These are phyloP conservation scores for Psylliodes chrysocephalus DNA, from an alignment of 2,888 invertebrate species.

Conservation along the genomic window DNA sequence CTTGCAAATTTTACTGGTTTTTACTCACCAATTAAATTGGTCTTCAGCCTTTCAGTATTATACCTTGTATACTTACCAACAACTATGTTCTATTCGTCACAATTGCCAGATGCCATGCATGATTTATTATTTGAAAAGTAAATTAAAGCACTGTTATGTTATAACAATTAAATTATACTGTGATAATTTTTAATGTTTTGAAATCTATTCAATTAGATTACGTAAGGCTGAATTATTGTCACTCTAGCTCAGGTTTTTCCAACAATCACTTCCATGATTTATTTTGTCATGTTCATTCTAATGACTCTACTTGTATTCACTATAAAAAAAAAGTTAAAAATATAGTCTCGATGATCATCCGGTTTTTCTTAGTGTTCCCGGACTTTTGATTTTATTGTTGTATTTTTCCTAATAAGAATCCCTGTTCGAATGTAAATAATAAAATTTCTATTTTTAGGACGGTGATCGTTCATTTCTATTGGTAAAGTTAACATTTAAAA, in stretches of 20 bases:
- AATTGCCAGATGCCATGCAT: neutral
- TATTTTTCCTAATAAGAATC: slow-evolving; percentile 3
- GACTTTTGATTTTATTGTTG: neutral
- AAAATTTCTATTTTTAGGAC: no score
- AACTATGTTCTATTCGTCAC: no score
- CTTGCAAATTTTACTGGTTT: no score
- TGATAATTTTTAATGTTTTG: slow-evolving; percentile 6
- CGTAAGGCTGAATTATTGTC: slow-evolving; percentile 17
- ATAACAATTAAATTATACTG: slow-evolving; percentile 15
- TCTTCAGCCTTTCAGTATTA: no score
- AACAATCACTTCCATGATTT: slow-evolving; percentile 10
- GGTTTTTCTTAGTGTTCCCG: slow-evolving; percentile 14
- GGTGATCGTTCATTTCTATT: no score
- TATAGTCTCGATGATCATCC: slow-evolving; percentile 3
- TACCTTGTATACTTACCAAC: no score
- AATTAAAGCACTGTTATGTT: slow-evolving; percentile 6
- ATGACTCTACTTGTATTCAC: slow-evolving; percentile 13
- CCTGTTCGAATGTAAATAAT: no score
- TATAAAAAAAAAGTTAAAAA: slow-evolving; percentile 3
- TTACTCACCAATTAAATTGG: no score
- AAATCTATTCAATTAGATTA: slow-evolving; percentile 21
- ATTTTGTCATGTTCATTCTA: neutral
- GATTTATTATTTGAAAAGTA: slow-evolving; percentile 1
- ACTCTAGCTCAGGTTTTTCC: slow-evolving; percentile 20
- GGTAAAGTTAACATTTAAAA: no score